Percentiles rank a stretch among this genome's conserved stretches.
Conservation (phyloP, 1,140 invertebrate genomes). For the Caenorhabditis brenneri region DNA sequence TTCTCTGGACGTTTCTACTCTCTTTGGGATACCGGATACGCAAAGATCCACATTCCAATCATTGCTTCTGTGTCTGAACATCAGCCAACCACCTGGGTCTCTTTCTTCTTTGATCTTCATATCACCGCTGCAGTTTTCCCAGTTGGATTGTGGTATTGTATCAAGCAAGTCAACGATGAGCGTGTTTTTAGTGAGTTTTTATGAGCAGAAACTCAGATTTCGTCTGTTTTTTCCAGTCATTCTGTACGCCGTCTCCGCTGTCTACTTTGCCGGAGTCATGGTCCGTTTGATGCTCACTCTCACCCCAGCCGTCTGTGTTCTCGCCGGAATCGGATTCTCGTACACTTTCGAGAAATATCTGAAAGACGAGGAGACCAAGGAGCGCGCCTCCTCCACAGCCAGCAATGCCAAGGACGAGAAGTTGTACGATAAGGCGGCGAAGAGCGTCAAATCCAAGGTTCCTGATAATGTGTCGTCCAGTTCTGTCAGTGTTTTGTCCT, state of each 20-base stretch:
- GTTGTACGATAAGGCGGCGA: too few relatives aligned
- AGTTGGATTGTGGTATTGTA: slow-evolving; percentile 96
- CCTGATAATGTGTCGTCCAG: slow-evolving; percentile 6
- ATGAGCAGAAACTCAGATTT: too few relatives aligned
- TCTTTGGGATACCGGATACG: slow-evolving; percentile 98
- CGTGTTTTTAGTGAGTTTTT: slow-evolving; percentile 88
- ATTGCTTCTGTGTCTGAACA: slow-evolving; percentile 99
- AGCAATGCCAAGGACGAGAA: slow-evolving; percentile 4
- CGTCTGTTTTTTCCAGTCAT: slow-evolving; percentile 77
- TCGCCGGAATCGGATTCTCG: slow-evolving; percentile 93
- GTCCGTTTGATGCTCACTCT: slow-evolving; percentile 96
- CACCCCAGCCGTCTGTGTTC: slow-evolving; percentile 95
- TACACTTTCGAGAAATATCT: slow-evolving; percentile 82
- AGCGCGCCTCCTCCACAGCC: background rate
- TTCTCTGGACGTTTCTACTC: slow-evolving; percentile 99
- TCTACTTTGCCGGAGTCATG: slow-evolving; percentile 99
- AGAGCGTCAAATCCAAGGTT: slow-evolving; percentile 30
- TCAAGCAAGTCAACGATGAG: slow-evolving; percentile 96
- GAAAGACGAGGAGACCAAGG: slow-evolving; percentile 18
- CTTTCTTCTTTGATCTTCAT: slow-evolving; percentile 99
- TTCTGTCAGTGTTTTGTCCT: background rate
- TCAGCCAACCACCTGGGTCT: slow-evolving; percentile 89
- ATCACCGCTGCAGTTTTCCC: slow-evolving; percentile 94
- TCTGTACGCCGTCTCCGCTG: slow-evolving; percentile 93
- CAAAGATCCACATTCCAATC: slow-evolving; percentile 99